phyloP scores from a whole-genome alignment of 1,140 invertebrate genomes.

The Chrysomallon squamiferum region DNA sequence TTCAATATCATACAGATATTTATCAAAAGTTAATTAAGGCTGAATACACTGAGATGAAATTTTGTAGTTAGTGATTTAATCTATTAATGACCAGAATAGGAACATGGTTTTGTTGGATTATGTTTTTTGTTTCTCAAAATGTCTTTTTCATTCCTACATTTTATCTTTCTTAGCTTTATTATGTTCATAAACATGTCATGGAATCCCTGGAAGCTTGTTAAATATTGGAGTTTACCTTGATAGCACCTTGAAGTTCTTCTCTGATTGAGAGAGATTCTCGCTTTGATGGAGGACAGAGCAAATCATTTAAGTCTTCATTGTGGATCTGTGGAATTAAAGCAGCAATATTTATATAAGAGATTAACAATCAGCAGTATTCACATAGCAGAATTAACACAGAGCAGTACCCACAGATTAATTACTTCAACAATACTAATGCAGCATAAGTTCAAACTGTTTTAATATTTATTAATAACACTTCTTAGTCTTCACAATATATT shows the following conservation, averaged over 20 bases:
- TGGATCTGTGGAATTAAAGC: conserved; percentile 74
- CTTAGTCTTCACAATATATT: not conserved
- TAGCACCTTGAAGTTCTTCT: conserved; percentile 71
- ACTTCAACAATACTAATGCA: not conserved
- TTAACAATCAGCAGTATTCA: not conserved
- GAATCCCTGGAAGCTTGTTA: too few species aligned
- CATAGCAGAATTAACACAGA: not conserved
- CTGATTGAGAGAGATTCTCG: conserved; percentile 75
- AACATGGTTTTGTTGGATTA: too few species aligned
- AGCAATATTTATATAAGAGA: not conserved
- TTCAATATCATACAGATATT: too few species aligned
- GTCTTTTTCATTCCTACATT: too few species aligned
- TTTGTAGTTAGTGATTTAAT: too few species aligned
- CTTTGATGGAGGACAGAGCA: conserved; percentile 65
- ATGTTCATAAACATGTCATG: too few species aligned
- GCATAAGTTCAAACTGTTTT: not conserved
- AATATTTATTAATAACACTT: not conserved
- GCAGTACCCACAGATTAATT: not conserved
- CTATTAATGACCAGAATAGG: too few species aligned
- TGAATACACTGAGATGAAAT: too few species aligned
- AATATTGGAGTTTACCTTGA: conserved; percentile 59
- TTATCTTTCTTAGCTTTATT: too few species aligned
- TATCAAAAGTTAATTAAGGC: too few species aligned
- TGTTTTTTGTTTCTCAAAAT: too few species aligned
- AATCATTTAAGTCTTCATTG: conserved; percentile 94